These are phyloP conservation scores for Aspiorhynchus laticeps DNA, from an alignment of 2,113 vertebrate genomes.

Conservation along the genomic window DNA sequence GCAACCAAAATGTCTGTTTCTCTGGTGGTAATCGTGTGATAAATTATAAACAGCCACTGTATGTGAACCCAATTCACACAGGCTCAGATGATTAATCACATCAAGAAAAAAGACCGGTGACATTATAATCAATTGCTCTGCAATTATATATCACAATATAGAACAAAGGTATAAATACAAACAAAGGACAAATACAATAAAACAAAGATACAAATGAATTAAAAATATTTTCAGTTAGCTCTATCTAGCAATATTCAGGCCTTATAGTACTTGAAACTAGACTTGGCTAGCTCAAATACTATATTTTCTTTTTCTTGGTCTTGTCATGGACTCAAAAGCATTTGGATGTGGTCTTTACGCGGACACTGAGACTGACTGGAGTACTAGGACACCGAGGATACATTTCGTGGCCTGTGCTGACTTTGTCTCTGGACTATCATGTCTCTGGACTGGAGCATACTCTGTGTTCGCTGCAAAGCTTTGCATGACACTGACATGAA, in stretches of 20 bases:
- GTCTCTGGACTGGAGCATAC: background rate
- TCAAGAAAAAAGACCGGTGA: background rate
- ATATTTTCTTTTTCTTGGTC: background rate
- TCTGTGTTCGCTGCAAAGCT: no score
- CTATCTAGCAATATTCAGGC: background rate
- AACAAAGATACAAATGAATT: background rate
- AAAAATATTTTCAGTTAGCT: background rate
- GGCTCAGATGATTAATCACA: background rate
- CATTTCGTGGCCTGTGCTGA: background rate
- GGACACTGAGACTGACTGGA: background rate
- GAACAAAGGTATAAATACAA: no score
- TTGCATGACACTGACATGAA: background rate
- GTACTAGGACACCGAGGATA: background rate
- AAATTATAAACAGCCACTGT: background rate
- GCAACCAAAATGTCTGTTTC: no score
- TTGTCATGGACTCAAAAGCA: background rate
- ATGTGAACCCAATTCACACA: background rate
- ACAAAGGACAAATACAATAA: no score
- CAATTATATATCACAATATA: background rate
- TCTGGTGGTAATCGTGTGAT: background rate
- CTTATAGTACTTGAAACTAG: background rate
- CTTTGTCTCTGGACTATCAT: background rate
- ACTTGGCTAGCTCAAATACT: background rate
- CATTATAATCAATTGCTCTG: background rate
- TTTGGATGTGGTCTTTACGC: background rate